phyloP scores from a whole-genome alignment of 2,113 vertebrate species.

The Nycticorax nycticorax region DNA sequence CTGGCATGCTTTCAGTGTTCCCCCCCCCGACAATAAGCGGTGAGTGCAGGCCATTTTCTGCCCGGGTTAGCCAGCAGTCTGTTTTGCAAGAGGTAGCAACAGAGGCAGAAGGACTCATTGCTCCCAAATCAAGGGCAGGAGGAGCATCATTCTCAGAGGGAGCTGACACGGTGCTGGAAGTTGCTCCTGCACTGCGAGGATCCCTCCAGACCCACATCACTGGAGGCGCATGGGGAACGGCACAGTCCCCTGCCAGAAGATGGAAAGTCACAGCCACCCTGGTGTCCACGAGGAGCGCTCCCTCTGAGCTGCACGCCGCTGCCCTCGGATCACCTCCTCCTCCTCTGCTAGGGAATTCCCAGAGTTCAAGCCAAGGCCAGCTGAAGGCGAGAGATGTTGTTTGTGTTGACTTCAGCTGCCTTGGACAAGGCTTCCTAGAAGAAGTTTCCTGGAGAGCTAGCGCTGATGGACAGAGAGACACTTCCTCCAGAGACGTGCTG shows the following conservation, averaged over 20 bases:
- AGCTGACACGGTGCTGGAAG: not conserved
- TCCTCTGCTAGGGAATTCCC: not conserved
- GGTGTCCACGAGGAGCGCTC: rapidly evolving
- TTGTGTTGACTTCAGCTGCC: not conserved
- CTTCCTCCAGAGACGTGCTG: rapidly evolving
- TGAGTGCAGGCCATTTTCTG: not conserved
- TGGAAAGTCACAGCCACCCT: not conserved
- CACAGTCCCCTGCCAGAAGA: not conserved
- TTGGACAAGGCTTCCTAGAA: not conserved
- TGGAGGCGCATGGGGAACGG: rapidly evolving
- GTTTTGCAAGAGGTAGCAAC: not conserved
- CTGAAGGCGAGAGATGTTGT: not conserved
- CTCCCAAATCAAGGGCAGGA: not conserved
- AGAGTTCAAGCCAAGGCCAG: not conserved
- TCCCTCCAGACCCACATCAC: not conserved
- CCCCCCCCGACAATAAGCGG: no score
- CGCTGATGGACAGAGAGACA: rapidly evolving
- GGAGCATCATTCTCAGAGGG: not conserved
- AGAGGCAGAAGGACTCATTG: not conserved
- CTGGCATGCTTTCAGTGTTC: not conserved
- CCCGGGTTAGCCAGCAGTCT: not conserved
- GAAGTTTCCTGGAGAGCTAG: not conserved
- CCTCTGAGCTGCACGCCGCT: rapidly evolving
- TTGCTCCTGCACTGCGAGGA: not conserved
- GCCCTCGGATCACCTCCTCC: not conserved